Conservation (phyloP, 2,113 vertebrate genomes). For the Sus scrofa region T2T-Sscrofa CM000829.6:34207501-34208000, state of each 20-base stretch:
- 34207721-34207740: not conserved
- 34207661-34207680: not conserved
- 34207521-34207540: not conserved
- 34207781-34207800: not conserved
- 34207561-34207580: not conserved
- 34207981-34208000: not conserved
- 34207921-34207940: not conserved
- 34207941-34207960: constrained; percentile 6
- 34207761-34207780: not conserved
- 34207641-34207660: not conserved
- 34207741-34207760: not conserved
- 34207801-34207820: not conserved
- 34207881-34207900: not conserved
- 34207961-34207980: not conserved
- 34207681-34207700: not conserved
- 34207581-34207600: not conserved
- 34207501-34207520: not conserved
- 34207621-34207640: not conserved
- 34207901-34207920: not conserved
- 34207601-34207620: not conserved
- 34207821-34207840: not conserved
- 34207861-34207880: not conserved
- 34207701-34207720: not conserved
- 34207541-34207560: not conserved
- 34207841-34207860: constrained; percentile 10